Percentiles rank a stretch among this genome's conserved stretches.
These are phyloP conservation scores for Drosophila meridionalis DNA, from an alignment of 2,888 invertebrate species.

Conservation along the genomic window DNA sequence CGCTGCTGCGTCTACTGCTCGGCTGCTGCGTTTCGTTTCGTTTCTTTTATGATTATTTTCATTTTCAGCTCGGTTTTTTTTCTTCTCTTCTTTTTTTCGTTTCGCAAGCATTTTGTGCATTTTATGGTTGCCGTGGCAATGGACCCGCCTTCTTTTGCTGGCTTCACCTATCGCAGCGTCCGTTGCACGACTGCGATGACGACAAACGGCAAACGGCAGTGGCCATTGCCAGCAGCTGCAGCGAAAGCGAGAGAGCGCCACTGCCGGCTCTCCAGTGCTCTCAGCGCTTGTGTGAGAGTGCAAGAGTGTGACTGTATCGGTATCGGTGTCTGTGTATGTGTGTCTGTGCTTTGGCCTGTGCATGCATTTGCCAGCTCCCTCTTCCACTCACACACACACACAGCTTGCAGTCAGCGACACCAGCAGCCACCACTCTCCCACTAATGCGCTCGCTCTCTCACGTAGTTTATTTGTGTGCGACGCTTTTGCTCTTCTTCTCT, in stretches of 20 bases:
- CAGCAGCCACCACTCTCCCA: constrained; percentile 25
- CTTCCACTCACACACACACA: not conserved
- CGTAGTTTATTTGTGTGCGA: constrained; percentile 44
- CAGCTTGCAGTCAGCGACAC: constrained; percentile 26
- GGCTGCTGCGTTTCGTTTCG: constrained; percentile 28
- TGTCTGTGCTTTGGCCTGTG: constrained; percentile 1
- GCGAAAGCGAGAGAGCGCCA: constrained; percentile 34
- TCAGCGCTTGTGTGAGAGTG: constrained; percentile 11
- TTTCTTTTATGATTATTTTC: constrained; percentile 15
- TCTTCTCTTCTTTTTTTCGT: constrained; percentile 35
- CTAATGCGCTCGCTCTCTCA: constrained; percentile 24
- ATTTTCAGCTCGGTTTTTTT: constrained; percentile 12
- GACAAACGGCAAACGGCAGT: constrained; percentile 35
- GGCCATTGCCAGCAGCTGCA: constrained; percentile 41
- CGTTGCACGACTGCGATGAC: constrained; percentile 62
- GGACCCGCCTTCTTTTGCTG: constrained; percentile 82
- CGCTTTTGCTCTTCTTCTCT: constrained; percentile 11
- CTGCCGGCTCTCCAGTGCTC: constrained; percentile 22
- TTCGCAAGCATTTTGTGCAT: constrained; percentile 52
- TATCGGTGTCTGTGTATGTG: constrained; percentile 10
- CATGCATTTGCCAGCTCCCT: constrained; percentile 12
- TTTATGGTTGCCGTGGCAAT: constrained; percentile 81
- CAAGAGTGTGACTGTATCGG: constrained; percentile 8
- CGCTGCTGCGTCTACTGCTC: constrained; percentile 26
- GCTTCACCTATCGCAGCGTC: constrained; percentile 81